A percentile compares a stretch with the other conserved stretches of the same genome.
phyloP scores from a whole-genome alignment of 2,888 invertebrate genomes.

The Tridacna gigas region DNA sequence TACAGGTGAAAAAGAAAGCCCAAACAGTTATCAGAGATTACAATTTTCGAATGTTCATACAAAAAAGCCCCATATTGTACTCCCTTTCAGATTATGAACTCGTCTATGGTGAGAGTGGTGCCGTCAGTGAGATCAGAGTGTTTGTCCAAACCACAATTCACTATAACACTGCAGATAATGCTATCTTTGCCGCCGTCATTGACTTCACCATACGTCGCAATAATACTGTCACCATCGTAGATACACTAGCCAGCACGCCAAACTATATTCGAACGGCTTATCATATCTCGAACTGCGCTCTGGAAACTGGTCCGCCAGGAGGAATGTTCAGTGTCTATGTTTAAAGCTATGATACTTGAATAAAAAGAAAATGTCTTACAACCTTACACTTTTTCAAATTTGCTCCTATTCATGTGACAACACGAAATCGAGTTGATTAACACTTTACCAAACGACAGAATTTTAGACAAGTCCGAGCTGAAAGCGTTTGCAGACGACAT shows the following conservation, averaged over 20 bases:
- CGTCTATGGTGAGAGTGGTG: neutral
- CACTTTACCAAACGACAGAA: no score
- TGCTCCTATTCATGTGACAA: no score
- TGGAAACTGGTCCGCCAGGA: conserved; percentile 39
- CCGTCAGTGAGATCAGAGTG: conserved; percentile 3
- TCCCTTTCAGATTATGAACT: conserved; percentile 46
- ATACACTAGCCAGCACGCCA: conserved; percentile 30
- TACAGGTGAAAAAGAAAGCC: no score
- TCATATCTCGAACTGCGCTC: conserved; percentile 31
- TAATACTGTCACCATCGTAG: conserved; percentile 46
- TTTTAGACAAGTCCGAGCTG: no score
- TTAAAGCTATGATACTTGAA: neutral
- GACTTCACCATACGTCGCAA: conserved; percentile 33
- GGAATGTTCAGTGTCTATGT: conserved; percentile 38
- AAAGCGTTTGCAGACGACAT: no score
- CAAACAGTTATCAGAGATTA: no score
- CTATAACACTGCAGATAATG: conserved; percentile 8
- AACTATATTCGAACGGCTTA: conserved; percentile 19
- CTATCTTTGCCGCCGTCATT: conserved; percentile 46
- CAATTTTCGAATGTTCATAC: no score
- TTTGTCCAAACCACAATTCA: conserved; percentile 39
- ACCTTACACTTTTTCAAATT: no score
- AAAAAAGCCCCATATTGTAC: no score
- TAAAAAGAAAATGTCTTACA: neutral
- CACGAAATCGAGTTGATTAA: no score